These are phyloP conservation scores for Rhyacophila brunnea DNA, from an alignment of 1,140 invertebrate genomes.

Conservation along the genomic window DNA sequence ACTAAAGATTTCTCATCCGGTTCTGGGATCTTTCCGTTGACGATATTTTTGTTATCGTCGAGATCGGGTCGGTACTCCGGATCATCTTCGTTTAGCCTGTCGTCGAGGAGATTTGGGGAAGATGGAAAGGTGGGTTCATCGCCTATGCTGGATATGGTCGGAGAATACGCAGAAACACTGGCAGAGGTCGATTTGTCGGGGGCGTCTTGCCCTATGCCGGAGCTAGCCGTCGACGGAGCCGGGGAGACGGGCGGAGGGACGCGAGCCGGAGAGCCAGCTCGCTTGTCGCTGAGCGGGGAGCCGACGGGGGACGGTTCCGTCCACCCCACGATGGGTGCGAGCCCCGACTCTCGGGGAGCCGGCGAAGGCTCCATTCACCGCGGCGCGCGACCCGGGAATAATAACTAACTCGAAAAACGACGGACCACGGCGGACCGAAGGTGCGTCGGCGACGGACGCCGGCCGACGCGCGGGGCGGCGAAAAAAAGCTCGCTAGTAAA, in stretches of 20 bases:
- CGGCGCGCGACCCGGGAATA: background rate
- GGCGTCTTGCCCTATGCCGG: conserved; percentile 35
- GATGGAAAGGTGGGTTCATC: conserved; percentile 37
- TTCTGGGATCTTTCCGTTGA: conserved; percentile 6
- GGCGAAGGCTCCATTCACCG: conserved; percentile 12
- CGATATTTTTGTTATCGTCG: conserved; percentile 26
- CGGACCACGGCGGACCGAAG: background rate
- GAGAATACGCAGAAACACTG: conserved; percentile 36
- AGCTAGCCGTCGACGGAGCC: conserved; percentile 36
- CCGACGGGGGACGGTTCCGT: conserved; percentile 35
- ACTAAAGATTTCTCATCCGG: conserved; percentile 3
- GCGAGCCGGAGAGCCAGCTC: background rate
- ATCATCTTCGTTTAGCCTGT: conserved; percentile 33
- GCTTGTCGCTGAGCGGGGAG: conserved; percentile 18
- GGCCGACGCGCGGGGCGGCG: too few relatives aligned
- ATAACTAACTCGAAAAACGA: conserved; percentile 10
- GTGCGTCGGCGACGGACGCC: background rate
- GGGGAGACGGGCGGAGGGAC: background rate
- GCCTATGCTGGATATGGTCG: conserved; percentile 39
- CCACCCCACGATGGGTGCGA: conserved; percentile 47
- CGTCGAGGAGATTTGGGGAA: conserved; percentile 35
- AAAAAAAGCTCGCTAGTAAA: too few relatives aligned
- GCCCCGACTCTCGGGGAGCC: conserved; percentile 7
- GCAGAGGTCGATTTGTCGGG: conserved; percentile 19
- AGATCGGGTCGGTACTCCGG: conserved; percentile 21